Evolutionary conservation across 2,113 vertebrate species (phyloP).

Genomic region (Oryzias woworae): DNA sequence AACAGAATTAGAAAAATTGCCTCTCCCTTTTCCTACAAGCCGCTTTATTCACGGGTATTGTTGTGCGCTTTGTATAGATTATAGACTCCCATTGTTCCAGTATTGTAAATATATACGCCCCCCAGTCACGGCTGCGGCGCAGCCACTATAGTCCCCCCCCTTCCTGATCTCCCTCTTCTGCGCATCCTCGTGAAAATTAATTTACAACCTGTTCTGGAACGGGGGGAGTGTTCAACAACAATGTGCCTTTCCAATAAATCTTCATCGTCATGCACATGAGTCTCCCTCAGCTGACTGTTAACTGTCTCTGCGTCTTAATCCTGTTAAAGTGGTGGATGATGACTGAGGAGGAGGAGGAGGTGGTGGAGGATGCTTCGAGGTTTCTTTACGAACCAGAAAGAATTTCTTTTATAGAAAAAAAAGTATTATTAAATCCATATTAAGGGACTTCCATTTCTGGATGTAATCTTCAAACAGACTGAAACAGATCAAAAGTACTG

Average conservation of each 20-base stretch:
- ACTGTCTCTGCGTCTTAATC: conserved; percentile 40
- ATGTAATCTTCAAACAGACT: conserved; percentile 71
- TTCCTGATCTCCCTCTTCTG: conserved; percentile 28
- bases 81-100: conserved; percentile 89
- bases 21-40: conserved; percentile 85
- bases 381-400: not conserved
- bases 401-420: not conserved
- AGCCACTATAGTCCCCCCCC: conserved; percentile 67
- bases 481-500: conserved; percentile 69
- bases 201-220: conserved; percentile 68
- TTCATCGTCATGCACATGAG: not conserved
- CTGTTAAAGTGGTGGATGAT: conserved; percentile 28
- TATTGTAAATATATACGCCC: conserved; percentile 88
- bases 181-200: conserved; percentile 76
- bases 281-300: conserved; percentile 5
- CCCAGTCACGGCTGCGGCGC: conserved; percentile 83
- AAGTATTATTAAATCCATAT: conserved; percentile 60
- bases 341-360: too few species aligned
- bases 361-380: too few species aligned
- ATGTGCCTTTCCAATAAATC: conserved; percentile 25
- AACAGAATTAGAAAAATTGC: conserved; percentile 95
- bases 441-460: conserved; percentile 56
- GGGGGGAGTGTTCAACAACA: conserved; percentile 19
- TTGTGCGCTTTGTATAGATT: conserved; percentile 91
- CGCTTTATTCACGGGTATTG: conserved; percentile 90